Base-by-base conservation (phyloP, 2,888 invertebrate species). In the Ormyrus rosae region DNA sequence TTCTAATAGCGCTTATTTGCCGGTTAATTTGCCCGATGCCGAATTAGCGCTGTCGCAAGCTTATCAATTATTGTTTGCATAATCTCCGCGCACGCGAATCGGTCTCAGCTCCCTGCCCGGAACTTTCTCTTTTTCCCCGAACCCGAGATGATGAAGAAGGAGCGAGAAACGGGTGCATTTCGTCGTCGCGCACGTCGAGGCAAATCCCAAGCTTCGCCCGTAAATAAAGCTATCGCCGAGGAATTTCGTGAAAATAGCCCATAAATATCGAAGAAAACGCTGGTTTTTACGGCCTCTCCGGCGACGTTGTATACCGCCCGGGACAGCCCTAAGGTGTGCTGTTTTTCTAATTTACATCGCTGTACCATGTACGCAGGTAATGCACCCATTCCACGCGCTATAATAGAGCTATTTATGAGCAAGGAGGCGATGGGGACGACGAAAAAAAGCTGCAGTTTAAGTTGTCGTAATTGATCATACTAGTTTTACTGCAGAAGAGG, bases 31-130 rank as follows among this genome's bases (percentile, higher is more conserved):
- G 10, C 60, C 11, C 60, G 51, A 71, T 71, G 50, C 7, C 48
- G 11, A 71, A 71, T 71, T 71, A 71, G 13, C 60, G 70, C 19
- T 34, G 56, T 13, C 69, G 34, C 34, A 51, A 71, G 50, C 70
- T 70, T 71, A 60, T 71, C 60, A 60, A 71, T 71, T 60, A 71
- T 58, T 71, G 60, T 71, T 71, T 71, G 50, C 60, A 61, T 71
- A 71, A 71, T 71, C 50, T 45, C 11, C 56, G 9, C 7, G 46
- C 68, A 19, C 11, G 58, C 56, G 56, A 58, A 46, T 48, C 10
- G n/a, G 1, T 19, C 19, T 19, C 19, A 2, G 2, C 19, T 19
- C 19, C 19, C 19, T 9, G n/a, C 60, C 19, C 11, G 1, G 10
- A 10, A 68, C 68, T 68, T 68, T 68, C 68, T 11, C 68, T 68